Conservation (phyloP, 2,797 vertebrate genomes). For the Hylomyscus alleni region DNA sequence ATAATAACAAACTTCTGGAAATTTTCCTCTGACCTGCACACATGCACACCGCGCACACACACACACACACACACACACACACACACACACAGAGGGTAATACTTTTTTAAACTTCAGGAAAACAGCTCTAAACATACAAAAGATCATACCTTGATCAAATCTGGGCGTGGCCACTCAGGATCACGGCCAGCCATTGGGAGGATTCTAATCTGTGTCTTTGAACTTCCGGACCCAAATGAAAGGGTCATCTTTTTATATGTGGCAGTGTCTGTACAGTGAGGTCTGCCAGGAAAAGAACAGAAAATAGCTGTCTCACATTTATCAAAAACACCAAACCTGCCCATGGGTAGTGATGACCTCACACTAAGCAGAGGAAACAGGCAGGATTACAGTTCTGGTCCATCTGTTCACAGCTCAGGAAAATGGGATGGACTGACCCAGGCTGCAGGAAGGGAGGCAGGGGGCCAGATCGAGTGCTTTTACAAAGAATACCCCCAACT, state of each 20-base stretch:
- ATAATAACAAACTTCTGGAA: neutral
- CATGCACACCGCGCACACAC: neutral
- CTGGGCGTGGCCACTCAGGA: conserved; percentile 95
- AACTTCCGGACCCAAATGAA: conserved; percentile 94
- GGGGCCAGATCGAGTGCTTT: neutral
- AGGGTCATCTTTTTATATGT: conserved; percentile 98
- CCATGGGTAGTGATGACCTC: no score
- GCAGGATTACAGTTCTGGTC: no score
- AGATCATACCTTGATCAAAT: conserved; percentile 95
- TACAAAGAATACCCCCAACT: neutral
- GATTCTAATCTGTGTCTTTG: conserved; percentile 96
- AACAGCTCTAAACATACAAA: neutral
- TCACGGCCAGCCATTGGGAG: conserved; percentile 96
- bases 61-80: neutral
- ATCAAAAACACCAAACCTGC: neutral
- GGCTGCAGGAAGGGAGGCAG: neutral
- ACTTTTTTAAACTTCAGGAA: neutral
- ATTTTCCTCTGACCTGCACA: neutral
- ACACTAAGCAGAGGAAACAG: neutral
- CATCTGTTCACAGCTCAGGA: neutral
- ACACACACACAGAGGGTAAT: neutral
- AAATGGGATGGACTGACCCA: neutral
- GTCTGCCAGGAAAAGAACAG: conserved; percentile 88
- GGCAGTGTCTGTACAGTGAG: conserved; percentile 97
- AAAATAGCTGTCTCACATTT: neutral